These are phyloP conservation scores for Herpailurus yagouaroundi DNA, from an alignment of 2,113 vertebrate species.

Conservation along the genomic window DNA sequence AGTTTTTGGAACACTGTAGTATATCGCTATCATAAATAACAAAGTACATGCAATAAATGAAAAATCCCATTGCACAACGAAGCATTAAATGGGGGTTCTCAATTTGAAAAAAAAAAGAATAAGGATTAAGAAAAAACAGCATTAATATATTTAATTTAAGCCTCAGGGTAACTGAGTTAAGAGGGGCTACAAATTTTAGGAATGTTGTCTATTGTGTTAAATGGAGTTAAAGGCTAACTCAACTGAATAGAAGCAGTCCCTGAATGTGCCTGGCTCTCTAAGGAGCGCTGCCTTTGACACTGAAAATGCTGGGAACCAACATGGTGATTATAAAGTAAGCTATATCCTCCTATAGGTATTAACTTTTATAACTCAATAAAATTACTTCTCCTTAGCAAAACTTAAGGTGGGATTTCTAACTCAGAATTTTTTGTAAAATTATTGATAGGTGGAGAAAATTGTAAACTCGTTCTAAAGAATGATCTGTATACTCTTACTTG, in stretches of 20 bases:
- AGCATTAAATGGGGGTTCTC: not conserved
- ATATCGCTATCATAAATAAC: slow-evolving; percentile 9
- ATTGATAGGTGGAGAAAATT: not conserved
- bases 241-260: not conserved
- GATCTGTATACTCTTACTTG: not conserved
- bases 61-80: not conserved
- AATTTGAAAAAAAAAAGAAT: not conserved
- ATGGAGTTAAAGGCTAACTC: not conserved
- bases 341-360: not conserved
- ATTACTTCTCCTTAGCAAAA: not conserved
- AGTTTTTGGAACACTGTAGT: not conserved
- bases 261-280: not conserved
- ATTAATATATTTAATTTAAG: not conserved
- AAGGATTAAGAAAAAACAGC: not conserved
- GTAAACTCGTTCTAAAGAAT: not conserved
- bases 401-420: not conserved
- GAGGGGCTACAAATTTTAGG: not conserved
- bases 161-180: not conserved
- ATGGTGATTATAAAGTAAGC: not conserved
- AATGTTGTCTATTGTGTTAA: not conserved
- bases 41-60: not conserved
- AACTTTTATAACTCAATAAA: not conserved
- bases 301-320: not conserved
- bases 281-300: not conserved
- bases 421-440: not conserved